Percentiles rank a stretch among this genome's conserved stretches.
Evolutionary conservation across 2,797 vertebrate species (phyloP).

Genomic region (Notolepis coatsorum): DNA sequence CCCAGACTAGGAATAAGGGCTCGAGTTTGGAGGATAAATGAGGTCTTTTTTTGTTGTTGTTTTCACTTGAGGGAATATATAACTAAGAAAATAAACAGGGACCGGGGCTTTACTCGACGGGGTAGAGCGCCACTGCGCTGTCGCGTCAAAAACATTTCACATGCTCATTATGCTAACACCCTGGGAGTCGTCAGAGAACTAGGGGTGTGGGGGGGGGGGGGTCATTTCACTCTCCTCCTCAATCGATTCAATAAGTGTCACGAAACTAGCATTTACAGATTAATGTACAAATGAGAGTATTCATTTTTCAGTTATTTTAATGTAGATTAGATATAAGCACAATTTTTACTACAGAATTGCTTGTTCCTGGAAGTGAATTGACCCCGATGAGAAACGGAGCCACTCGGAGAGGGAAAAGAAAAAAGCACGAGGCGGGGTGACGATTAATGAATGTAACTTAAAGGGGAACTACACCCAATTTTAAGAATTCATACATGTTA

Average conservation of each 20-base stretch:
- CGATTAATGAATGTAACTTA: conserved; percentile 57
- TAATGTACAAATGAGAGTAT: conserved; percentile 23
- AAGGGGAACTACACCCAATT: too few relatives aligned
- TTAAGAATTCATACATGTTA: too few relatives aligned
- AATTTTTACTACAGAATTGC: neutral
- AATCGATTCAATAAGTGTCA: conserved; percentile 15
- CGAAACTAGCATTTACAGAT: conserved; percentile 12
- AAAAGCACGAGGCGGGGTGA: too few relatives aligned
- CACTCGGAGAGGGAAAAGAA: conserved; percentile 15
- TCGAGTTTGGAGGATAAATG: conserved; percentile 22
- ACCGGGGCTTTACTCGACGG: neutral
- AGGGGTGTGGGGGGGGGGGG: too few relatives aligned
- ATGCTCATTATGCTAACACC: neutral
- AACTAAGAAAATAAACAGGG: neutral
- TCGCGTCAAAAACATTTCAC: neutral
- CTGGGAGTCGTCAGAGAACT: neutral
- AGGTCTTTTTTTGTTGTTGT: conserved; percentile 3
- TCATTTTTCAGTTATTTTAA: conserved; percentile 35
- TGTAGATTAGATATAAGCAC: conserved; percentile 12
- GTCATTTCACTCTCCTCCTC: conserved; percentile 8
- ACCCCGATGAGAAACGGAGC: neutral
- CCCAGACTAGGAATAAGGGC: neutral
- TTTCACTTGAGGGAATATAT: conserved; percentile 2
- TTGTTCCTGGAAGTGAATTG: neutral
- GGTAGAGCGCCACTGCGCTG: neutral